Percentiles rank a stretch among this genome's conserved stretches.
Evolutionary conservation across 2,113 vertebrate genomes (phyloP).

Genomic region (Spilogale gracilis): DNA sequence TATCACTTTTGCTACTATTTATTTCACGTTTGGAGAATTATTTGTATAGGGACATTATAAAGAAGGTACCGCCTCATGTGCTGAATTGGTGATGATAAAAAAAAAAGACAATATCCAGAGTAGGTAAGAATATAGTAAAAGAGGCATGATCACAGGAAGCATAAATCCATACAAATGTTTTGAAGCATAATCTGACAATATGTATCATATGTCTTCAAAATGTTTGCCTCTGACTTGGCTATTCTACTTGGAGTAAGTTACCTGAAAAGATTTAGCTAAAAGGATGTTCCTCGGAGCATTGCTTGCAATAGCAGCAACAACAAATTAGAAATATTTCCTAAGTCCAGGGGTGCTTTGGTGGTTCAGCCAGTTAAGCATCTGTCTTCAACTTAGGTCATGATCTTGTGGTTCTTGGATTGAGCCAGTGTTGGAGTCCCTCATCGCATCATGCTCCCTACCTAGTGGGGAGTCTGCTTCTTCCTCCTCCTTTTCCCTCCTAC

Average conservation of each 20-base stretch:
- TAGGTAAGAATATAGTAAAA: background rate
- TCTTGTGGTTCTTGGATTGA: background rate
- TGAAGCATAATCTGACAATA: background rate
- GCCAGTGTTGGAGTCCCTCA: background rate
- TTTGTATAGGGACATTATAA: conserved; percentile 8
- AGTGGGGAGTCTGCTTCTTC: background rate
- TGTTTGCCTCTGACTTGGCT: background rate
- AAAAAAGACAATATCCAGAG: background rate
- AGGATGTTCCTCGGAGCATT: background rate
- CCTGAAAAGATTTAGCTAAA: background rate
- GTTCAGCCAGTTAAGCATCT: background rate
- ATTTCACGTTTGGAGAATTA: conserved; percentile 51
- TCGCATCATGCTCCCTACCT: background rate
- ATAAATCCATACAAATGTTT: background rate
- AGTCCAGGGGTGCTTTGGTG: background rate
- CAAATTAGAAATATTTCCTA: background rate
- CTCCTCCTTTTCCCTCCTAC: background rate
- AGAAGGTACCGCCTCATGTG: background rate
- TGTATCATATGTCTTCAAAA: background rate
- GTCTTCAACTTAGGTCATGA: background rate
- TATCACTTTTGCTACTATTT: background rate
- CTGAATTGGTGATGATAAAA: background rate
- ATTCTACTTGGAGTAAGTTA: conserved; percentile 13
- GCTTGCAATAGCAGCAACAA: background rate
- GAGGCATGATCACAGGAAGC: background rate